These are phyloP conservation scores for Acanthornis magna DNA, from an alignment of 2,797 vertebrate species.

Conservation along the genomic window DNA sequence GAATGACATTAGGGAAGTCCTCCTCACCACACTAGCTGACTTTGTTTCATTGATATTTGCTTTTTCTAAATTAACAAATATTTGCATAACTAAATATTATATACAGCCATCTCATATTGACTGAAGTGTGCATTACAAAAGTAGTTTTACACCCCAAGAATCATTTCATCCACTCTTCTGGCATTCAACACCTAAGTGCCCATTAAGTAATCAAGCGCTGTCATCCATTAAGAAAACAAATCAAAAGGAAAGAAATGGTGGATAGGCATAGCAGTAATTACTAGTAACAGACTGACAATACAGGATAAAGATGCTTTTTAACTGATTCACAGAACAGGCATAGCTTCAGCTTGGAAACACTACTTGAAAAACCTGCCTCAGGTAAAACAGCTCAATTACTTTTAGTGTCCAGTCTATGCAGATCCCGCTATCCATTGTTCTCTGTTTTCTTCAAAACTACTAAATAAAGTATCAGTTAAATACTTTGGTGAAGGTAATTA, in stretches of 20 bases:
- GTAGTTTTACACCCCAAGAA: not conserved
- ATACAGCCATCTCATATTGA: not conserved
- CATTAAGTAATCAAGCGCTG: not conserved
- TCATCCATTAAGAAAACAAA: not conserved
- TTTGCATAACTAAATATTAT: not conserved
- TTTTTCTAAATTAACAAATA: not conserved
- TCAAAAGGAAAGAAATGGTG: not conserved
- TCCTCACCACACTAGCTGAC: not conserved
- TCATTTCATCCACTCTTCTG: not conserved
- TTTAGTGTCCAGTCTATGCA: not conserved
- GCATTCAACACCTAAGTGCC: not conserved
- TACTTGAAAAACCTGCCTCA: not conserved
- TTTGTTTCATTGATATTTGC: not conserved
- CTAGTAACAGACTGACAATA: not conserved
- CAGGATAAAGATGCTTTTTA: not conserved
- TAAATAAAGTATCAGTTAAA: not conserved
- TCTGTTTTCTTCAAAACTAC: not conserved
- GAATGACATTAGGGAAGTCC: rapidly evolving
- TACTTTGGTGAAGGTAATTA: not conserved
- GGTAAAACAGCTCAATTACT: not conserved
- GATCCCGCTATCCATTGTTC: not conserved
- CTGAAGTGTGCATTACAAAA: not conserved
- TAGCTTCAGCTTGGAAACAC: not conserved
- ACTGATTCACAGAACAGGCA: not conserved
- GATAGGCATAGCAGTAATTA: not conserved